phyloP scores from a whole-genome alignment of 1,140 invertebrate genomes.

The Proales similis region DNA sequence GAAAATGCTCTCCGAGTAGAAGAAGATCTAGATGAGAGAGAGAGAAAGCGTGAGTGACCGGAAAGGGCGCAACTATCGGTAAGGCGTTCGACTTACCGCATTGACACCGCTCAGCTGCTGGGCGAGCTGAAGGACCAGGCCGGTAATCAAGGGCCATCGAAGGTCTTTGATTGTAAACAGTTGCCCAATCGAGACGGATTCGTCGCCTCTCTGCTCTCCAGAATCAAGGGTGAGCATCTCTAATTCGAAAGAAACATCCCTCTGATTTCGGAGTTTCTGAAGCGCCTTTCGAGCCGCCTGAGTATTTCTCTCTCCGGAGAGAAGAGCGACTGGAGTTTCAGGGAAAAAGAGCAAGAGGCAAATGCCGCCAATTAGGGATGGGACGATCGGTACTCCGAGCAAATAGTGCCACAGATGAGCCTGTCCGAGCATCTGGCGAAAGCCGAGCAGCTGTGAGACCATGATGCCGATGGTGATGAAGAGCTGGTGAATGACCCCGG shows the following conservation, averaged over 20 bases:
- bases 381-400: slow-evolving; percentile 63
- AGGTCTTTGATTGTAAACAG: slow-evolving; percentile 44
- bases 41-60: too few species aligned
- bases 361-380: slow-evolving; percentile 67
- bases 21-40: slow-evolving; percentile 67
- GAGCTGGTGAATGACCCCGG: slow-evolving; percentile 78
- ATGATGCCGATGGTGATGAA: slow-evolving; percentile 78
- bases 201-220: too few species aligned
- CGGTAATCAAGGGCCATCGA: slow-evolving; percentile 44
- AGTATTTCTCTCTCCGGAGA: slow-evolving; percentile 61
- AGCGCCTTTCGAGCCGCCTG: slow-evolving; percentile 63
- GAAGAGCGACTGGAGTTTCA: slow-evolving; percentile 76
- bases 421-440: slow-evolving; percentile 25
- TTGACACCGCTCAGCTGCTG: slow-evolving; percentile 52
- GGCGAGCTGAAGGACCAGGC: slow-evolving; percentile 44
- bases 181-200: slow-evolving; percentile 42
- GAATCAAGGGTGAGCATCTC: too few species aligned
- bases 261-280: slow-evolving; percentile 41
- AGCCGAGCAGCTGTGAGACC: slow-evolving; percentile 62
- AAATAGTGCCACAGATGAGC: slow-evolving; percentile 63
- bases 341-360: slow-evolving; percentile 69
- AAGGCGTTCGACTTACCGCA: slow-evolving; percentile 41
- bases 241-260: slow-evolving; percentile 44
- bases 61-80: not conserved
- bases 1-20: slow-evolving; percentile 70